These are phyloP conservation scores for Lycodopsis pacificus DNA, from an alignment of 2,797 vertebrate species.

Conservation along the genomic window DNA sequence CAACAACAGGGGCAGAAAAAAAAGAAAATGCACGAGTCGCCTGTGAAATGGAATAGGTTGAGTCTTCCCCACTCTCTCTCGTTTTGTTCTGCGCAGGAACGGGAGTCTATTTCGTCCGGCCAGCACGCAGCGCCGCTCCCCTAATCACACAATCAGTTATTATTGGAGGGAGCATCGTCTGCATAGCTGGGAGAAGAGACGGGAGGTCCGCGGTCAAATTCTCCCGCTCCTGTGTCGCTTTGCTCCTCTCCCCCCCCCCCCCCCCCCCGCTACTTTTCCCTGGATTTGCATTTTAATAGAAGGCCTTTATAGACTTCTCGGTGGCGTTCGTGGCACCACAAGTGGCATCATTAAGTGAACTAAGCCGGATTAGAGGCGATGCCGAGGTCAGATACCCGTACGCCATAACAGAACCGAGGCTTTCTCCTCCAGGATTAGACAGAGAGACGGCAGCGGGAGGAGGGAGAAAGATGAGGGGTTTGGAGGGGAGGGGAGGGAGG, in stretches of 20 bases:
- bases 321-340: constrained; percentile 94
- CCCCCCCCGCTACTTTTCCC: constrained; percentile 75
- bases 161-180: constrained; percentile 83
- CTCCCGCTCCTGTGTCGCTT: constrained; percentile 94
- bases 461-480: background rate
- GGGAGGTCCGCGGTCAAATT: constrained; percentile 85
- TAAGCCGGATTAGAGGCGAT: constrained; percentile 99
- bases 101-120: constrained; percentile 87
- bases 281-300: constrained; percentile 99
- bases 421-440: constrained; percentile 93
- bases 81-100: constrained; percentile 85
- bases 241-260: constrained; percentile 79
- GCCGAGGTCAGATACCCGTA: constrained; percentile 93
- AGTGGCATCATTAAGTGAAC: constrained; percentile 99
- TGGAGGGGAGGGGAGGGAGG: constrained; percentile 68
- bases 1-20: constrained; percentile 87
- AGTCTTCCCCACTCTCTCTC: constrained; percentile 58
- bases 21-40: constrained; percentile 84
- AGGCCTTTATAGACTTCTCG: constrained; percentile 99
- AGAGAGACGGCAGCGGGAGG: constrained; percentile 74
- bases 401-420: constrained; percentile 88
- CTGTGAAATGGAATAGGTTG: constrained; percentile 90
- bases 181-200: constrained; percentile 70
- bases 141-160: constrained; percentile 97
- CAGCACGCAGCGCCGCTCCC: constrained; percentile 86